Base-by-base conservation (phyloP, 2,888 invertebrate species). In the Agrilus mali region DNA sequence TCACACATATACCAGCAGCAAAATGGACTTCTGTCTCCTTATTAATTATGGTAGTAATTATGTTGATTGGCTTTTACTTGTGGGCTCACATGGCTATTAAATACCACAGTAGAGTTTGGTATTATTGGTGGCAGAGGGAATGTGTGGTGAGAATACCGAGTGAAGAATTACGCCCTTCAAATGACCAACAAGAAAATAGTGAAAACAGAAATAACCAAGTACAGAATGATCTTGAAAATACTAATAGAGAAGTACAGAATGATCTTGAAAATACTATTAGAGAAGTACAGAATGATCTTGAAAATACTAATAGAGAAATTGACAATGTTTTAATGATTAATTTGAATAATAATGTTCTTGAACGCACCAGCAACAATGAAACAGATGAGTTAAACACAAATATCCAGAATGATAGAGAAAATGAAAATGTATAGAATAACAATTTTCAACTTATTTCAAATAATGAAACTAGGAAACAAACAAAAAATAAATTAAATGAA, bases 71-170 rank as follows among this genome's bases (percentile, higher is more conserved):
- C 2, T 73, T 71, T 52, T 66, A 71, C 49, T 56, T 72, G 40
- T 74, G 73, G 73, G 64, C 70, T 36, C 70, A 69, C 49, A 63
- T 70, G 42, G 65, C 69, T 2, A 60, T 71, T 12, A 61, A 70
- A 47, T 60, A 70, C 60, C 68, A 73, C 52, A 66, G 70, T 14
- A 60, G 65, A 44, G 61, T 70, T 49, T 74, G 73, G 72, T 71
- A 70, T 54, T 67, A 67, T 49, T 74, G 72, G 70, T 73, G 73
- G 72, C 71, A 72, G 51, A 64, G 70, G 41, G 70, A 70, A 42
- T 72, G 69, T 49, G 61, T 65, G 39, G 73, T 74, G 27, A 61
- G 65, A 48, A 42, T 42, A 42, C 42, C n/a, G 8, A 27, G 13
- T 7, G 22, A 27, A 13, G 27, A 38, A 38, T 27, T 16, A 34